Conservation (phyloP, 2,113 vertebrate genomes). For the Penelope pileata region DNA sequence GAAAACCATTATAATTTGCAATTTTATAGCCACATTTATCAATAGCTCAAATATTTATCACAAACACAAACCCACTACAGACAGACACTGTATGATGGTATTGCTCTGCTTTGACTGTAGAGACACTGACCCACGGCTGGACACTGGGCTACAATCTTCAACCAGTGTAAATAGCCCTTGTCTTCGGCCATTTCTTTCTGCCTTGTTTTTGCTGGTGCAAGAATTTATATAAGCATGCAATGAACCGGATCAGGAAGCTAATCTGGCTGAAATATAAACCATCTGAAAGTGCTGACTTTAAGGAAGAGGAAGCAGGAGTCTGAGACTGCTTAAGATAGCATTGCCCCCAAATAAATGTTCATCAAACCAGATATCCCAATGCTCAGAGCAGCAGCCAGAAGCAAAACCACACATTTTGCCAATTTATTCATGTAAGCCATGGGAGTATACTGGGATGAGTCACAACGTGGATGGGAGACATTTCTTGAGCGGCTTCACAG, state of each 20-base stretch:
- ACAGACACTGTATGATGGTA: background rate
- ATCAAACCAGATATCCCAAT: background rate
- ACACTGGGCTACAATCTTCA: background rate
- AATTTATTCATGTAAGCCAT: background rate
- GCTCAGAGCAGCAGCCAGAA: background rate
- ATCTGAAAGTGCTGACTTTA: constrained; percentile 46
- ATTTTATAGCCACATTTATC: constrained; percentile 40
- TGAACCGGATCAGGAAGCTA: constrained; percentile 43
- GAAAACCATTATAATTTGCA: constrained; percentile 40
- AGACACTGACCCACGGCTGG: background rate
- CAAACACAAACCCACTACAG: background rate
- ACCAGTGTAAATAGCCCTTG: background rate
- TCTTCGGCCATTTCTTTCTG: background rate
- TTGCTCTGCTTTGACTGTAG: background rate
- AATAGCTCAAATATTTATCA: constrained; percentile 40
- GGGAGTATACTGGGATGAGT: background rate
- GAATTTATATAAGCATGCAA: constrained; percentile 38
- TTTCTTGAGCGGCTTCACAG: background rate
- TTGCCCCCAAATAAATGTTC: constrained; percentile 13
- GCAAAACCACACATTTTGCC: background rate
- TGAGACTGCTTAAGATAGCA: constrained; percentile 11
- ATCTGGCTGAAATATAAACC: constrained; percentile 48
- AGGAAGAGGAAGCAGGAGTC: constrained; percentile 3
- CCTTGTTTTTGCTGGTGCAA: constrained; percentile 43
- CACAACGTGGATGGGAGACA: background rate